Conservation (phyloP, 2,113 vertebrate species). For the Spea multiplicata region DNA sequence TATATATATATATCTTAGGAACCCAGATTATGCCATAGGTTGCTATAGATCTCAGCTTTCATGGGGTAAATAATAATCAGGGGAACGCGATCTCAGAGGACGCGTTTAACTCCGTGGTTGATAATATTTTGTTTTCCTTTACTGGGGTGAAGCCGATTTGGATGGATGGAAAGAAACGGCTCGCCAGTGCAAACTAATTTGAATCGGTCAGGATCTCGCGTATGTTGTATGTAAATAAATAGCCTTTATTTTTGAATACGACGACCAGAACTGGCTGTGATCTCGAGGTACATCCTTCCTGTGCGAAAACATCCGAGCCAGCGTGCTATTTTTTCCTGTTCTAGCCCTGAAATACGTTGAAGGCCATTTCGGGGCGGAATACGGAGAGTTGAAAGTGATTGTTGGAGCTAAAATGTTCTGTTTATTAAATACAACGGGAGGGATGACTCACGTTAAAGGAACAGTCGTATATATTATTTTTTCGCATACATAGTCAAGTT, state of each 20-base stretch:
- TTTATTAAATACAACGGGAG: too few relatives aligned
- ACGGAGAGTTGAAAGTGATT: background rate
- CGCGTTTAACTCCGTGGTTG: too few relatives aligned
- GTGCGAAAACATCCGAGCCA: background rate
- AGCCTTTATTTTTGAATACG: constrained; percentile 27
- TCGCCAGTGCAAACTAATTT: constrained; percentile 29
- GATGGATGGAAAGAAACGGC: constrained; percentile 33
- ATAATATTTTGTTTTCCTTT: constrained; percentile 12
- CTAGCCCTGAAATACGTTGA: background rate
- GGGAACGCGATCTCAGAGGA: too few relatives aligned
- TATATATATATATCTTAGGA: too few relatives aligned
- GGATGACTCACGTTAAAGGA: too few relatives aligned
- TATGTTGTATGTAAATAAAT: constrained; percentile 23
- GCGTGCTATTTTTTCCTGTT: background rate
- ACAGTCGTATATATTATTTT: too few relatives aligned
- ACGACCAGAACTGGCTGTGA: background rate
- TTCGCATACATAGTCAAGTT: too few relatives aligned
- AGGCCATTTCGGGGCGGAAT: background rate
- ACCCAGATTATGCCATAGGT: too few relatives aligned
- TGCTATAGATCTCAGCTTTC: too few relatives aligned
- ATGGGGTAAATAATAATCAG: too few relatives aligned
- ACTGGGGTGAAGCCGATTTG: constrained; percentile 9
- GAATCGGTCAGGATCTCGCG: constrained; percentile 1
- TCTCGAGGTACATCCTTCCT: background rate
- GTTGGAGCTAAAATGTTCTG: too few relatives aligned